phyloP scores from a whole-genome alignment of 2,113 vertebrate species.

The Labeo rohita region DNA sequence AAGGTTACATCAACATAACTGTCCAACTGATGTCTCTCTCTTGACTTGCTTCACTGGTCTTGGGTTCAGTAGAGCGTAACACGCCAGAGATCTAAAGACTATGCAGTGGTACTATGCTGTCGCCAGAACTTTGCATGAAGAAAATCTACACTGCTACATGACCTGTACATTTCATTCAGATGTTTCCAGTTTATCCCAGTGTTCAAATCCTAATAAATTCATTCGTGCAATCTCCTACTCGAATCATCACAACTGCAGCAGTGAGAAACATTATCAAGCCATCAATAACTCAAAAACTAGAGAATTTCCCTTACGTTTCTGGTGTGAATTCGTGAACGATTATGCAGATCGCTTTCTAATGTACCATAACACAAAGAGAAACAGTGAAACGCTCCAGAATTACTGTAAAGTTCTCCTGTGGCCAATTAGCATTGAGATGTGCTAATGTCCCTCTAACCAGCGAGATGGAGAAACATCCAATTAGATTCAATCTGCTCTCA shows the following conservation, averaged over 20 bases:
- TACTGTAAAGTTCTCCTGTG: slow-evolving; percentile 84
- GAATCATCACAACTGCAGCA: neutral
- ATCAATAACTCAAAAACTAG: neutral
- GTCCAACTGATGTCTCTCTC: neutral
- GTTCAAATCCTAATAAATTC: neutral
- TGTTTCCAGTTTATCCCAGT: neutral
- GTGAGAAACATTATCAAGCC: neutral
- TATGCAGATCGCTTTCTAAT: slow-evolving; percentile 23
- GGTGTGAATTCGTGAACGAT: neutral
- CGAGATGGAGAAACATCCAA: slow-evolving; percentile 94
- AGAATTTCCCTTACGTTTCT: neutral
- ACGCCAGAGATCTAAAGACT: neutral
- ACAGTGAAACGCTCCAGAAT: slow-evolving; percentile 78
- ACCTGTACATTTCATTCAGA: neutral
- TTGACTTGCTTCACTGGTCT: neutral
- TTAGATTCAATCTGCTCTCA: slow-evolving; percentile 93
- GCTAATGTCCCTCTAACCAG: slow-evolving; percentile 87
- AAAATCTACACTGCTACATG: neutral
- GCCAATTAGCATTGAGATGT: slow-evolving; percentile 90
- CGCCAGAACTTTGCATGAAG: neutral
- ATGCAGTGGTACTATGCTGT: neutral
- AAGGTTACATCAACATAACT: neutral
- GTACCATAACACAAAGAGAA: slow-evolving; percentile 67
- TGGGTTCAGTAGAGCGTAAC: neutral
- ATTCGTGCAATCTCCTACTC: neutral